phyloP scores from a whole-genome alignment of 2,113 vertebrate species.

The Elaphurus davidianus region DNA sequence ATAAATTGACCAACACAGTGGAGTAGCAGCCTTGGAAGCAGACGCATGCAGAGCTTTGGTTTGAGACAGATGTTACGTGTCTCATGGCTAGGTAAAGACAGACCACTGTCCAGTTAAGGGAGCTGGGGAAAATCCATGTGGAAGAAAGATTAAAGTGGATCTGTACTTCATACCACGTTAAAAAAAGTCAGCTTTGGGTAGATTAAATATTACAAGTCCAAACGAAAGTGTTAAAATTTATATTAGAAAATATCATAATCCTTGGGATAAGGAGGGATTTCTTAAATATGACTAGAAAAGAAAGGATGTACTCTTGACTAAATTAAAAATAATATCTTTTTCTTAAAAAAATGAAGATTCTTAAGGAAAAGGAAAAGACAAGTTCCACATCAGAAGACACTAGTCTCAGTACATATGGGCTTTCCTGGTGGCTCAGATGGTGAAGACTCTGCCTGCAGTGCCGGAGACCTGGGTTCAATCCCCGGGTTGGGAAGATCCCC shows the following conservation, averaged over 20 bases:
- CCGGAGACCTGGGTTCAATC: neutral
- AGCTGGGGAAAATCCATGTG: neutral
- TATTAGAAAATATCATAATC: neutral
- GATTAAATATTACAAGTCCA: neutral
- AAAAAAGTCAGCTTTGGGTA: neutral
- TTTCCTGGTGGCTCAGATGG: neutral
- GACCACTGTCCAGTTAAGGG: neutral
- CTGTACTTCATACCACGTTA: neutral
- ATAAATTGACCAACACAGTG: neutral
- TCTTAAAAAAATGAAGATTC: neutral
- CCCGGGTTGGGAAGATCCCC: neutral
- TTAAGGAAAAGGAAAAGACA: neutral
- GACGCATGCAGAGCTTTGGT: rapidly evolving
- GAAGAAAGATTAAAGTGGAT: neutral
- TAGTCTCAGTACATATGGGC: neutral
- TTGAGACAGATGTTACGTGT: rapidly evolving
- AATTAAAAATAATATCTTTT: neutral
- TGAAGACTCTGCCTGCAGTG: neutral
- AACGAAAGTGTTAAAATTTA: neutral
- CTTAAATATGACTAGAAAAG: neutral
- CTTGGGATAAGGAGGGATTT: neutral
- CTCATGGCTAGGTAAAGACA: neutral
- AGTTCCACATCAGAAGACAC: neutral
- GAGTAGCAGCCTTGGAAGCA: neutral
- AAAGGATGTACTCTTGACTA: neutral